Conservation (phyloP, 2,888 invertebrate genomes). For the Lycia hirtaria region DNA sequence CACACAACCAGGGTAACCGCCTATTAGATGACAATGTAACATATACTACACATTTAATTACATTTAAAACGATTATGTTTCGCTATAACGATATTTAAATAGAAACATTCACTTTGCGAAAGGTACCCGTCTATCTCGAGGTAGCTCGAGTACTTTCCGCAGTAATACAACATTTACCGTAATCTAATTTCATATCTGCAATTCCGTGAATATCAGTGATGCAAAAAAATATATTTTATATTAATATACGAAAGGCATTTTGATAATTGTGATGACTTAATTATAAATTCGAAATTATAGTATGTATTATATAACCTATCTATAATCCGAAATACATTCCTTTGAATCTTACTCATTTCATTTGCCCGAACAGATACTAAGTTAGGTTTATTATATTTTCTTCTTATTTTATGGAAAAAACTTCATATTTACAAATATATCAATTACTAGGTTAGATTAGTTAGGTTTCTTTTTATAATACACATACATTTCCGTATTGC, state of each 20-base stretch:
- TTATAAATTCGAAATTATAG: constrained; percentile 42
- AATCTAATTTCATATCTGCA: constrained; percentile 55
- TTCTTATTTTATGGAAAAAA: no score
- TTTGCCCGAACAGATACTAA: no score
- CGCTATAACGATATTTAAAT: constrained; percentile 24
- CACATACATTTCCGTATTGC: no score
- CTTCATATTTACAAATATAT: no score
- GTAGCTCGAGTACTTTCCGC: constrained; percentile 50
- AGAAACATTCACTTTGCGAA: constrained; percentile 54
- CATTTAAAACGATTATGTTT: constrained; percentile 47
- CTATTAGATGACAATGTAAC: constrained; percentile 39
- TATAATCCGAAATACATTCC: no score
- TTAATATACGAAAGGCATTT: constrained; percentile 53
- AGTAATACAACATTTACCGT: constrained; percentile 50
- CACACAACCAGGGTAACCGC: constrained; percentile 29
- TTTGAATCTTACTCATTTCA: no score
- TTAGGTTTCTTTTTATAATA: no score
- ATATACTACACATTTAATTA: constrained; percentile 64
- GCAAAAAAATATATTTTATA: constrained; percentile 56
- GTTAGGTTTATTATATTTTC: no score
- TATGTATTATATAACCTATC: no score
- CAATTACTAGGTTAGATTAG: no score
- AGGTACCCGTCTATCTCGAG: constrained; percentile 36
- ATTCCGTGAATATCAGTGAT: constrained; percentile 55
- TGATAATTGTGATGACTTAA: constrained; percentile 48